Percentiles rank a stretch among this genome's conserved stretches.
Evolutionary conservation across 2,888 invertebrate species (phyloP).

Genomic region (Drosophila algonquin): DNA sequence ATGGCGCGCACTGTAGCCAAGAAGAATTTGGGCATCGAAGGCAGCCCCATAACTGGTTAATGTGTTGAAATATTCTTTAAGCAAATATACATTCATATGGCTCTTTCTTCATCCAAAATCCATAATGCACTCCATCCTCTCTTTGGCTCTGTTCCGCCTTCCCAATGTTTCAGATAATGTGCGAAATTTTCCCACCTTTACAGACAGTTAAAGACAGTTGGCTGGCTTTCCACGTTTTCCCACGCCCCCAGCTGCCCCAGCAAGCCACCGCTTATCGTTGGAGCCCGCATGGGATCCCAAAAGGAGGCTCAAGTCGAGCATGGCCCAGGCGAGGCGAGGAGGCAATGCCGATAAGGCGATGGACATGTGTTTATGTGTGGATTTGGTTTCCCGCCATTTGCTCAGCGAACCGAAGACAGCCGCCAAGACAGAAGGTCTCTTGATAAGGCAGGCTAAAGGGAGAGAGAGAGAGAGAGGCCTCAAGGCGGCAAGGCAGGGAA

Average conservation of each 20-base stretch:
- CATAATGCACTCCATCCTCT: too few relatives aligned
- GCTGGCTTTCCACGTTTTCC: neutral
- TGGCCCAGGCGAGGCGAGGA: too few relatives aligned
- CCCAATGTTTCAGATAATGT: too few relatives aligned
- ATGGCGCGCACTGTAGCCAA: neutral
- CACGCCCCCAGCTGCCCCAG: slow-evolving; percentile 4
- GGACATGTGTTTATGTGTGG: neutral
- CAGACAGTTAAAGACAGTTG: too few relatives aligned
- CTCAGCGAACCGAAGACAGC: slow-evolving; percentile 71
- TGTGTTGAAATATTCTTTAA: too few relatives aligned
- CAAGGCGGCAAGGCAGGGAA: neutral
- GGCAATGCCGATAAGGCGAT: neutral
- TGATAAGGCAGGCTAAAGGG: slow-evolving; percentile 31
- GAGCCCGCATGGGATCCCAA: neutral
- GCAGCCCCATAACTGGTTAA: too few relatives aligned
- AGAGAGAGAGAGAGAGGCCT: neutral
- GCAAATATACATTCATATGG: too few relatives aligned
- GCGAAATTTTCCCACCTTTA: neutral
- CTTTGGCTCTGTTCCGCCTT: too few relatives aligned
- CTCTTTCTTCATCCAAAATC: too few relatives aligned
- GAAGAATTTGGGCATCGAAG: neutral
- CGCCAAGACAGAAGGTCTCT: slow-evolving; percentile 55
- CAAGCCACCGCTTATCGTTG: slow-evolving; percentile 50
- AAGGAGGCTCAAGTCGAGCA: too few relatives aligned
- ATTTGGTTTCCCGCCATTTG: slow-evolving; percentile 72